Evolutionary conservation across 2,113 vertebrate genomes (phyloP).

Genomic region (Ovibos moschatus): DNA sequence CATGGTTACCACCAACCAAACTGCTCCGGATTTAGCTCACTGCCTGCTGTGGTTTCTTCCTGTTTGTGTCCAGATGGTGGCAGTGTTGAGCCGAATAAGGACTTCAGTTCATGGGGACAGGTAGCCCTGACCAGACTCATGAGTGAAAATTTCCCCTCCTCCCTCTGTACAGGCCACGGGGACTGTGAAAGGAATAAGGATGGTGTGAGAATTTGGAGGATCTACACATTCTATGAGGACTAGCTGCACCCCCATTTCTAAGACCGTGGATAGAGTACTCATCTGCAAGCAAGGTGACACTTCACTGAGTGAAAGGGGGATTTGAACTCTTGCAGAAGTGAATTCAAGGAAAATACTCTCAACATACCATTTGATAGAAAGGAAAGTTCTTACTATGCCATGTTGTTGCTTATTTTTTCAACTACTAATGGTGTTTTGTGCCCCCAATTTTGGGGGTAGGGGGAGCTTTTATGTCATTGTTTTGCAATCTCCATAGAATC

Average conservation of each 20-base stretch:
- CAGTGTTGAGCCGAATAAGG: background rate
- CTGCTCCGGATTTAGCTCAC: background rate
- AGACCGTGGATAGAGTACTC: background rate
- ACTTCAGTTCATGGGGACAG: too few species aligned
- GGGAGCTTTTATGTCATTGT: background rate
- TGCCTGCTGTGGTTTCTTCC: too few species aligned
- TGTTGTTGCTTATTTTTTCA: background rate
- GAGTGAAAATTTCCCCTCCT: background rate
- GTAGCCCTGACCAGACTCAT: background rate
- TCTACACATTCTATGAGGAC: background rate
- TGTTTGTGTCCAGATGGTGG: background rate
- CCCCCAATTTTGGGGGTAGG: background rate
- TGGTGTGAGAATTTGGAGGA: background rate
- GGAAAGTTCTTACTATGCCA: background rate
- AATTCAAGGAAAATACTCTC: background rate
- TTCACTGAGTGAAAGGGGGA: background rate
- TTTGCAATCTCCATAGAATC: background rate
- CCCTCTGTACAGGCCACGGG: background rate
- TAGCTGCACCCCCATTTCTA: background rate
- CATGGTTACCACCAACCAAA: background rate
- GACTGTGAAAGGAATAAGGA: too few species aligned
- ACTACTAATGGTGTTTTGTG: background rate
- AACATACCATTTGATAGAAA: background rate
- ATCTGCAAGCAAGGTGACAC: background rate
- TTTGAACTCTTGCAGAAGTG: background rate